A percentile compares a stretch with the other conserved stretches of the same genome.
phyloP scores from a whole-genome alignment of 2,113 vertebrate species.

The Colaptes auratus region DNA sequence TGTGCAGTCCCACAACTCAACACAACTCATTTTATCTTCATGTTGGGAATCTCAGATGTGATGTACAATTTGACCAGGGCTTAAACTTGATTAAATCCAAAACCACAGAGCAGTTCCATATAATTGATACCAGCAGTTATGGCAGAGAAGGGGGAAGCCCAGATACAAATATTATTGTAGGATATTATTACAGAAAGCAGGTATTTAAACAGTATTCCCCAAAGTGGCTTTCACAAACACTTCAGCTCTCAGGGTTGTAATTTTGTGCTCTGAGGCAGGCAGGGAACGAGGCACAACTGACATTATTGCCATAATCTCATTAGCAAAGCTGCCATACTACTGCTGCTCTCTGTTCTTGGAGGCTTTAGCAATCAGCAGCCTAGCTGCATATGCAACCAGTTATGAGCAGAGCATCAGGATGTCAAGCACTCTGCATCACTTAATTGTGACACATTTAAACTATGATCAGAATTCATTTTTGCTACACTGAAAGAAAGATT shows the following conservation, averaged over 20 bases:
- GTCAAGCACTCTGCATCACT: rapidly evolving
- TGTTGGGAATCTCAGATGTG: background rate
- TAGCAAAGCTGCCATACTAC: background rate
- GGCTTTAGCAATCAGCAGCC: background rate
- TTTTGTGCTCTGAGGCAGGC: background rate
- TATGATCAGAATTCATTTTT: background rate
- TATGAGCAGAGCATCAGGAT: background rate
- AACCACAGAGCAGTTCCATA: background rate
- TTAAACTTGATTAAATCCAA: constrained; percentile 1
- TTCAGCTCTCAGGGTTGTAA: background rate
- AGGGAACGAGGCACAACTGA: rapidly evolving
- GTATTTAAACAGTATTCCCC: background rate
- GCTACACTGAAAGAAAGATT: background rate
- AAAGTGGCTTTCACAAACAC: background rate
- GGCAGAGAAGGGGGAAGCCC: background rate
- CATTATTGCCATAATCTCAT: background rate
- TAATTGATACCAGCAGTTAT: background rate
- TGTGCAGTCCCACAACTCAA: background rate
- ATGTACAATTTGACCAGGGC: background rate
- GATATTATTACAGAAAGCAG: background rate
- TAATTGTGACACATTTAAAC: rapidly evolving
- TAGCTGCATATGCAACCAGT: background rate
- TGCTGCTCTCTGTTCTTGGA: background rate
- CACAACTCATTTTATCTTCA: background rate
- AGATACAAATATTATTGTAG: background rate